Base-by-base conservation (phyloP, 2,113 vertebrate species). In the Kryptolebias marmoratus region DNA sequence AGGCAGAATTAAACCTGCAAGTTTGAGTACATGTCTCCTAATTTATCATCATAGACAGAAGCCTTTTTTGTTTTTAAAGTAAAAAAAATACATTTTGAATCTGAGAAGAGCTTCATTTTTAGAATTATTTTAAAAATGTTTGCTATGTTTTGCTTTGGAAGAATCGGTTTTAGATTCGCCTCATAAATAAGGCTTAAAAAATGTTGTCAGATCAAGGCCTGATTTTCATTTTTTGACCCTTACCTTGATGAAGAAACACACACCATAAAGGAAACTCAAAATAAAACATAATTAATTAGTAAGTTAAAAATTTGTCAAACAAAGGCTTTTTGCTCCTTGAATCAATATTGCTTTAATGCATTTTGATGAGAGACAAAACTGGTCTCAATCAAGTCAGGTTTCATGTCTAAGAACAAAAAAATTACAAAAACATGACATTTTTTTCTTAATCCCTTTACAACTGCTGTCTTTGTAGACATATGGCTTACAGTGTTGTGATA, bases 401-500 rank as follows among this genome's bases (percentile, higher is more conserved):
- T 22, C 42, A 36, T 4, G 36, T 45, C 14, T 9, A 58, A 18
- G 18, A 57, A 32, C 12, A 32, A 32, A 5, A 57, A 36, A 2
- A 2, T 18, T 30, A 16, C 11, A 16, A 36, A 62, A 45, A 36
- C 7, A 16, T 30, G 5, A 1, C 6, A 22, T 36, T 66, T 69
- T 18, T 71, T 61, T 18, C 57, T 5, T 42, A 54, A 28, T 12
- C 39, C 31, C 48, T 12, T 5, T 15, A 42, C 44, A 16, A 27
- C 27, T 48, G 30, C n/a, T 11, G 47, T 58, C 49, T 81, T 67
- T 58, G 47, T 68, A 15, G 36, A 53, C 22, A 28, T 1, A 15
- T 42, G 53, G 28, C 54, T 68, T 45, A 32, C 68, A 58, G 69
- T 66, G 36, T 16, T 27, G 16, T 73, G 55, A 70, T 77, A 47